Evolutionary conservation across 2,797 vertebrate species (phyloP), one percentile per base, ranked within the genome.

Genomic region (Sebastes matsubarae): DNA sequence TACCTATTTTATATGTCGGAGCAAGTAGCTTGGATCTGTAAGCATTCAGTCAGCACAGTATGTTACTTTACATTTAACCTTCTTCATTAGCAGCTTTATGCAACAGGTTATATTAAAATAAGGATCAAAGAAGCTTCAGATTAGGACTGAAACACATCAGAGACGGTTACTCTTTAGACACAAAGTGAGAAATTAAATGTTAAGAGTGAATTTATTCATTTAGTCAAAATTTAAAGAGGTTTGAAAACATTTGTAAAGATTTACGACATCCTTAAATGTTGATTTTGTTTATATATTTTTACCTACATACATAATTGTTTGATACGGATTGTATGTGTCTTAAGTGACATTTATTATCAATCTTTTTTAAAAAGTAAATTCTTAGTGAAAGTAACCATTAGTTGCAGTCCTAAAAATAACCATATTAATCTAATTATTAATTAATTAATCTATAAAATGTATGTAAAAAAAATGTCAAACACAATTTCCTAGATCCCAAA

Each of bases 1-100:
- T 79, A 68, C 81, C 9, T 61, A 27, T 58, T 83, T 85, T 68
- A 80, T 66, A 72, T 29, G 50, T 66, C n/a, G 18, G 22, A 57
- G 60, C 71, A 24, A 72, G 75, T 9, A 68, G 68, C 29, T 55
- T 20, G 55, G 54, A 70, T 68, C 64, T 60, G 25, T 50, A n/a
- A 34, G 27, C n/a, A 79, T 52, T 66, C 42, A 24, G 57, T 79
- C 65, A 75, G 29, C 46, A 52, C 46, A 66, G 54, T 55, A 55
- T 68, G 80, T 75, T 57, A 63, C 50, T 71, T 71, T 42, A 77
- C 54, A 66, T 79, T 77, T 72, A 66, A 67, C 16, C 20, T 3
- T 79, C 11, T 14, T 60, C 60, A 55, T 58, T 42, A 25, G 24
- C 29, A 38, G 22, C 4, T 61, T 34, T 30, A n/a, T 60, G 25